Percentiles rank a stretch among this genome's conserved stretches.
These are phyloP conservation scores for Chaetophractus vellerosus DNA, from an alignment of 2,797 vertebrate genomes.

Conservation along the genomic window DNA sequence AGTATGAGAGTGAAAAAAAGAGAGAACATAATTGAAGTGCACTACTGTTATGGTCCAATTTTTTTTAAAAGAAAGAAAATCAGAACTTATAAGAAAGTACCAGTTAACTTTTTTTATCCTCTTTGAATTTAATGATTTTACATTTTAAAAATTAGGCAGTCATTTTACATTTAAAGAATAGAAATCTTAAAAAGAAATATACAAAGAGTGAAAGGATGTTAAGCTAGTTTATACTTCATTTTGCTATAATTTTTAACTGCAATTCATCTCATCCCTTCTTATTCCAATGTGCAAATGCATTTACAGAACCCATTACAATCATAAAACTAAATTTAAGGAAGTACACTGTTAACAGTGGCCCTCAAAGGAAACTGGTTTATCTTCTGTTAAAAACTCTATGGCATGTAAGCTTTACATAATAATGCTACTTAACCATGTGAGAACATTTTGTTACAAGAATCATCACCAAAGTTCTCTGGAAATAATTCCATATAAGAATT, in stretches of 20 bases:
- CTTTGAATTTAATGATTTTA: too few relatives aligned
- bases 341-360: conserved; percentile 72
- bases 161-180: conserved; percentile 88
- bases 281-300: conserved; percentile 78
- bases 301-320: conserved; percentile 84
- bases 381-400: conserved; percentile 76
- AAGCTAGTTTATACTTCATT: conserved; percentile 87
- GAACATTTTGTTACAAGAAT: conserved; percentile 73
- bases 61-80: too few relatives aligned
- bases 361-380: conserved; percentile 77
- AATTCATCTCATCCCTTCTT: conserved; percentile 86
- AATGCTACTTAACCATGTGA: conserved; percentile 77
- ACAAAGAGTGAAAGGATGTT: conserved; percentile 86
- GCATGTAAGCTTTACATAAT: conserved; percentile 80
- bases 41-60: too few relatives aligned
- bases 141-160: too few relatives aligned
- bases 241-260: conserved; percentile 86
- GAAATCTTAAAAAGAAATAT: conserved; percentile 85
- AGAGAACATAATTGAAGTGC: too few relatives aligned
- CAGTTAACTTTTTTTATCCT: too few relatives aligned
- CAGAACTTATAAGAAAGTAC: too few relatives aligned
- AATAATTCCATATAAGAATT: too few relatives aligned
- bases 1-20: too few relatives aligned
- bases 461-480: conserved; percentile 74
- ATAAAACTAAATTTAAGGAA: too few relatives aligned